Evolutionary conservation across 2,113 vertebrate species (phyloP), one percentile per base, ranked within the genome.

Genomic region (Rhabdornis inornatus): DNA sequence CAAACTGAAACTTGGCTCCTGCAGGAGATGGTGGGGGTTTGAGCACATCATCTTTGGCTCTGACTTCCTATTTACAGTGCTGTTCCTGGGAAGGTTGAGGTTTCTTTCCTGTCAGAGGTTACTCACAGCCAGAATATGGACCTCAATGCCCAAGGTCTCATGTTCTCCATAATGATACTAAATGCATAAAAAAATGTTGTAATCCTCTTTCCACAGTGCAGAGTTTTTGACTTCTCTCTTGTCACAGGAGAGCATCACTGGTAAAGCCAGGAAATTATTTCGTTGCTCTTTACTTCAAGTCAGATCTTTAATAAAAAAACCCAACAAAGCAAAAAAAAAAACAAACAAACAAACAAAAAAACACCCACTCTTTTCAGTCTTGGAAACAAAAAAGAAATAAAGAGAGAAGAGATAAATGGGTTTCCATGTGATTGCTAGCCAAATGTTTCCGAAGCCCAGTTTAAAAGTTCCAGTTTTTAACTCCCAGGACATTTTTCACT

Each of bases 211-310:
- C 33, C 59, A 61, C 35, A 71, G 6, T 15, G 16, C 57, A 37
- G 8, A 27, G 35, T 64, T 86, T 60, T 13, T 1, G 0, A 8
- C 30, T 24, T 53, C 9, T 53, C 9, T 80, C 60, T 75, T 75
- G 63, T 55, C 59, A 28, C 15, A 39, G 20, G n/a, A 80, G 18
- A 64, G 11, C 30, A 69, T 35, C 37, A 21, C 30, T 84, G 31
- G 13, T 50, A 60, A 57, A 92, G 50, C 69, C 60, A 90, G 89
- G 91, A 74, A 80, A 95, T 69, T 60, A 57, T 84, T 69, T 77
- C 15, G 24, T 25, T 90, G 55, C 14, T 77, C 59, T 55, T 90
- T 81, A 59, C 72, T 92, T 92, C 49, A 40, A 35, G 27, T 87
- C 0, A 0, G 23, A 16, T 68, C 27, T 69, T 64, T 42, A 63